These are phyloP conservation scores for Colaptes auratus DNA, from an alignment of 2,113 vertebrate species.

Conservation along the genomic window DNA sequence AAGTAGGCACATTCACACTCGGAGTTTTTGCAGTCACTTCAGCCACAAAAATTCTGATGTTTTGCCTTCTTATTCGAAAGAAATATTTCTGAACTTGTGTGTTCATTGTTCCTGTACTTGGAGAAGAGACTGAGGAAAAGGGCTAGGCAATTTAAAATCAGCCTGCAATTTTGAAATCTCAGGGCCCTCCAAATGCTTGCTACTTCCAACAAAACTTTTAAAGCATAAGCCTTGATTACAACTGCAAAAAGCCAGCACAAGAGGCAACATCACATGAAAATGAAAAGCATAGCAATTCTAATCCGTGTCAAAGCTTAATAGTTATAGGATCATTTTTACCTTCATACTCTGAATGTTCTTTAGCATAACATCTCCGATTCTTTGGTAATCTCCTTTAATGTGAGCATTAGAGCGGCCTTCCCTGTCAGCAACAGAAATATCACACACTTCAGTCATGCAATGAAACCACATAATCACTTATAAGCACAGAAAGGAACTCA, in stretches of 20 bases:
- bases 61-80: neutral
- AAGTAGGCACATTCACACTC: neutral
- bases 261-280: neutral
- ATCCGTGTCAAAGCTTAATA: neutral
- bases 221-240: neutral
- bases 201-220: neutral
- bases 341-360: conserved; percentile 92
- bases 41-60: neutral
- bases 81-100: neutral
- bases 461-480: neutral
- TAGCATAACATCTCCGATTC: conserved; percentile 94
- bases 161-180: neutral
- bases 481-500: neutral
- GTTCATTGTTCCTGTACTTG: neutral
- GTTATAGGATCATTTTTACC: conserved; percentile 75
- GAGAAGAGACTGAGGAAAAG: neutral
- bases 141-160: neutral
- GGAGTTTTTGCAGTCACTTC: neutral
- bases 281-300: neutral
- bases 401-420: conserved; percentile 95
- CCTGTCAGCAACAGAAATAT: conserved; percentile 77
- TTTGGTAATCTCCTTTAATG: conserved; percentile 93
- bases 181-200: neutral
- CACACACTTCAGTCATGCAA: conserved; percentile 32
- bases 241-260: neutral